phyloP scores from a whole-genome alignment of 2,113 vertebrate species.

The Carassius gibelio region DNA sequence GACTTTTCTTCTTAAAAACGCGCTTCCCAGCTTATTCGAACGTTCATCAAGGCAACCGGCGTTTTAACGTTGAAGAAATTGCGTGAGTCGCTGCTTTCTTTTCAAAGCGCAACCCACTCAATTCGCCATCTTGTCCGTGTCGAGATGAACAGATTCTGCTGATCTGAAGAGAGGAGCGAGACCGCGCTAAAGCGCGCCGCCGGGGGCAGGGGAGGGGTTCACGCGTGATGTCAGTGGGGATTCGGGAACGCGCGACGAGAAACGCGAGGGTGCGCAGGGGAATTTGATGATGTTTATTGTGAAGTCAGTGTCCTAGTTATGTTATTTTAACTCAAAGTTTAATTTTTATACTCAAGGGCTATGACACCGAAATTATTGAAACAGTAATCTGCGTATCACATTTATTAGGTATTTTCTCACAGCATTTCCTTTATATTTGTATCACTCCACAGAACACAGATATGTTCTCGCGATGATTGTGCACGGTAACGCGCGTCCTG shows the following conservation, averaged over 20 bases:
- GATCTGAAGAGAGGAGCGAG: constrained; percentile 65
- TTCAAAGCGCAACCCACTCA: constrained; percentile 76
- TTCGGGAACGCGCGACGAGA: constrained; percentile 4
- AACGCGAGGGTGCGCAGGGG: background rate
- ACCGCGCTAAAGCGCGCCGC: constrained; percentile 57
- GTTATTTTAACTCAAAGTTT: background rate
- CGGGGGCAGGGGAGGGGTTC: constrained; percentile 60
- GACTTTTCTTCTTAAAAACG: constrained; percentile 45
- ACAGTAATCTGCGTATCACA: too few species aligned
- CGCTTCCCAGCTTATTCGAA: constrained; percentile 41
- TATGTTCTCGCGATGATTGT: constrained; percentile 11
- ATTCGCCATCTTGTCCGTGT: constrained; percentile 91
- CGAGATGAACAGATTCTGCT: constrained; percentile 80
- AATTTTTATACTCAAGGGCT: background rate
- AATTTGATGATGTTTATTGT: background rate
- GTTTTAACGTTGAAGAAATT: constrained; percentile 63
- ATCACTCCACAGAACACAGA: too few species aligned
- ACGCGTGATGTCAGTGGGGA: constrained; percentile 54
- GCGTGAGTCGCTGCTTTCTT: constrained; percentile 76
- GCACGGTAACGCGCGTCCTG: background rate
- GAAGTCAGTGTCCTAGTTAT: background rate
- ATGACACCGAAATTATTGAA: background rate
- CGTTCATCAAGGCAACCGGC: constrained; percentile 53
- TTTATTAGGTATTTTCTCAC: background rate
- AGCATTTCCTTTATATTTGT: background rate